Evolutionary conservation across 2,888 invertebrate genomes (phyloP), one percentile per base, ranked within the genome.

Genomic region (Tryphoninae sp.): DNA sequence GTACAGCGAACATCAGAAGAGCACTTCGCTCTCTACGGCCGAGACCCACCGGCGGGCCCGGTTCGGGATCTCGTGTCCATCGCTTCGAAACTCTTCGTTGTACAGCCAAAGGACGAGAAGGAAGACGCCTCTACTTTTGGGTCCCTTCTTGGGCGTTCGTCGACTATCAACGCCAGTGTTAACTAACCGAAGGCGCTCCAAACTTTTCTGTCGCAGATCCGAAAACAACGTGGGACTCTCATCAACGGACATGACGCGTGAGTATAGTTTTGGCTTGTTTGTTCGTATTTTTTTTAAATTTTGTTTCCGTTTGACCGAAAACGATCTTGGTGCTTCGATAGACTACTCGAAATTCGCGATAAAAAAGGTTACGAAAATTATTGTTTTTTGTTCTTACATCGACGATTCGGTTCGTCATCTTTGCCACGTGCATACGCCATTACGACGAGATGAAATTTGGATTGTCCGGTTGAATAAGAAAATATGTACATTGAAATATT

Each of bases 261-360:
- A 91, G 91, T 90, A 85, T 87, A 84, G 84, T 91, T 91, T 90
- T 87, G 88, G 89, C 88, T 88, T 87, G 6, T 26, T 19, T 69
- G 8, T n/a, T 26, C 1, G 55, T 86, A 79, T 72, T 81, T 81
- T 69, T 74, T 78, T 55, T 71, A 64, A 59, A 58, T 67, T 81
- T 81, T 71, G 61, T 81, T 72, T 76, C 72, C 13, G 61, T 42
- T 7, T 53, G 33, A 77, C n/a, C 51, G 16, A 42, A 53, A 78
- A 84, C 85, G 89, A 84, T 91, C 88, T 91, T 91, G 90, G 91
- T 91, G 91, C 89, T 88, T 89, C 89, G 91, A 91, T 91, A 90
- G 91, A 91, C 88, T 91, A 91, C 85, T 88, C 89, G 84, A 91
- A 91, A 91, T 89, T 88, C 81, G 40, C 81, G 40, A 51, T 74